Percentiles rank a stretch among this genome's conserved stretches.
Conservation (phyloP, 2,888 invertebrate genomes). For the Sepioteuthis lessoniana region DNA sequence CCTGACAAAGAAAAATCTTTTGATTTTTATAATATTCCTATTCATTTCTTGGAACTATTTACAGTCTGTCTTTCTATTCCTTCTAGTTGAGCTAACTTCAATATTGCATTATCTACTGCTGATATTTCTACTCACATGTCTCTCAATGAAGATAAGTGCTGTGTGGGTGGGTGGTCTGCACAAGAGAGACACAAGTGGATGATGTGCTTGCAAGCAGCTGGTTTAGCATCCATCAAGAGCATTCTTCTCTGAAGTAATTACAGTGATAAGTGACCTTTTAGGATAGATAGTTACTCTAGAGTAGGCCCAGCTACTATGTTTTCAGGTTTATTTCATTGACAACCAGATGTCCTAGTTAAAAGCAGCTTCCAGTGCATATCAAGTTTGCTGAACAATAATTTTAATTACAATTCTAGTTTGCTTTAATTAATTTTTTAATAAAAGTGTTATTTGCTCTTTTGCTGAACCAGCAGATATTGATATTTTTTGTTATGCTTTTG, state of each 20-base stretch:
- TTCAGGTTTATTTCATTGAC: background rate
- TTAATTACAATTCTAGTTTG: background rate
- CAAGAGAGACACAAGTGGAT: background rate
- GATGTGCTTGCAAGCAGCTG: background rate
- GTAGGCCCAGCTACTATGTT: background rate
- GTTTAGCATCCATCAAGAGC: slow-evolving; percentile 3
- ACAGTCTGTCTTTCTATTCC: background rate
- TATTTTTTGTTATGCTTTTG: no score
- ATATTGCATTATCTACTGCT: background rate
- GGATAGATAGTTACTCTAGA: background rate
- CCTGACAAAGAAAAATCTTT: background rate
- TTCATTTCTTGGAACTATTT: background rate
- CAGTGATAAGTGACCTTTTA: background rate
- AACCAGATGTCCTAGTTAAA: background rate
- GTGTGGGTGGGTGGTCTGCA: background rate
- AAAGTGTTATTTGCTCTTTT: background rate
- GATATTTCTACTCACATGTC: background rate
- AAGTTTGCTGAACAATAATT: background rate
- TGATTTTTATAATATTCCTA: background rate
- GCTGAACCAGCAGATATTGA: background rate
- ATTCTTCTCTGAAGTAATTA: background rate
- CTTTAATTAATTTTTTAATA: background rate
- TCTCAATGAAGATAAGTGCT: slow-evolving; percentile 33
- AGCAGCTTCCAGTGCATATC: background rate
- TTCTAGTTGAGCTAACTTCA: background rate